Conservation (phyloP, 2,113 vertebrate species). For the Crotophaga sulcirostris region DNA sequence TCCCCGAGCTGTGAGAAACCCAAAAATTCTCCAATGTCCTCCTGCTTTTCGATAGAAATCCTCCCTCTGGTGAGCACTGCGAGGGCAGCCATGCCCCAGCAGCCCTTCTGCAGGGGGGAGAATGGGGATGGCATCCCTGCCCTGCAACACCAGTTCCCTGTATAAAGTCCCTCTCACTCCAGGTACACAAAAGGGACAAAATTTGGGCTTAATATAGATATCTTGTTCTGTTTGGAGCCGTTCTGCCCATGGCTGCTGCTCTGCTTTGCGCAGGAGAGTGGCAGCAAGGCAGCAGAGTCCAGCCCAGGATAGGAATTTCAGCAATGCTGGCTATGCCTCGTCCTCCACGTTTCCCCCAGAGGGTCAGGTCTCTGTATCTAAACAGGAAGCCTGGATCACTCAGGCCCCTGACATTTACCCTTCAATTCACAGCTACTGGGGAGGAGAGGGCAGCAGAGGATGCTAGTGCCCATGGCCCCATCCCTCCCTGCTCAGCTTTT, state of each 20-base stretch:
- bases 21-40: neutral
- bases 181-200: neutral
- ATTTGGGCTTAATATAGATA: neutral
- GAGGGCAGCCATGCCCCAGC: neutral
- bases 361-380: neutral
- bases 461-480: neutral
- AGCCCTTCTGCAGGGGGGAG: neutral
- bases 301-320: constrained; percentile 6
- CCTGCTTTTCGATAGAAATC: neutral
- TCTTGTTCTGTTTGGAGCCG: neutral
- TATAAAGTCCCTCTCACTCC: neutral
- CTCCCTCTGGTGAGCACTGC: rapidly evolving
- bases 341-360: neutral
- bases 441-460: neutral
- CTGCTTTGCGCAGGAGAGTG: neutral
- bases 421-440: rapidly evolving
- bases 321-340: neutral
- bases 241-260: neutral
- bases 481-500: neutral
- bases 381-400: neutral
- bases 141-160: neutral
- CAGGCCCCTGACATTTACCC: rapidly evolving
- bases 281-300: neutral
- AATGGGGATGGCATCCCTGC: neutral
- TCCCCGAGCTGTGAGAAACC: rapidly evolving